Evolutionary conservation across 2,888 invertebrate genomes (phyloP), one percentile per base, ranked within the genome.

Genomic region (Drosophila aldrichi): DNA sequence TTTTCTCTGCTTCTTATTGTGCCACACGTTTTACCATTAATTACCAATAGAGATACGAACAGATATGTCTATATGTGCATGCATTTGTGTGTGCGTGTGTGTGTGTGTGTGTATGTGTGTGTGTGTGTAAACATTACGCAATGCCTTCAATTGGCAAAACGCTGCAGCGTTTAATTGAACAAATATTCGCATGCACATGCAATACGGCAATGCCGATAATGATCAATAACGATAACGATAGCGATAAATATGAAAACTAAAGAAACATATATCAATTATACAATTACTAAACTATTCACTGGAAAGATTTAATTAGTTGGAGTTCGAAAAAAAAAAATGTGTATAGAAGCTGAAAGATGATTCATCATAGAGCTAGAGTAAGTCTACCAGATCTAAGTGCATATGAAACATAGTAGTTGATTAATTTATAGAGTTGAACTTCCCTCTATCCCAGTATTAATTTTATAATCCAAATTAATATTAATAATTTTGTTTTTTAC

Each of bases 1-100:
- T 78, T 75, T 12, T 32, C 12, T 6, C 12, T n/a, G 6, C 29
- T 18, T 29, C 29, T n/a, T 16, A 85, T 73, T 73, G 68, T 61
- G 68, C 58, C 40, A 70, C 77, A 69, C 70, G 59, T 48, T 69
- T 65, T 61, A 79, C 71, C 89, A 83, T 88, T 88, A 84, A 84
- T 84, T 84, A 87, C 56, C 48, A 51, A 49, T 48, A 56, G 46
- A 76, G 68, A 68, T 77, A 64, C 63, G 52, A 58, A 64, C 38
- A 69, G 49, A 63, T 77, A 77, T 14, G 51, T 20, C 32, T 18
- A 3, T 18, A 18, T 49, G 18, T 46, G 48, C 51, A 14, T 61
- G 65, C 20, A 16, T 36, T 3, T 8, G 12, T 46, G 14, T 46
- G 5, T 67, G n/a, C n/a, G 3, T 36, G 8, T 41, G 38, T 67